Evolutionary conservation across 2,888 invertebrate species (phyloP).

Genomic region (Myathropa florea): DNA sequence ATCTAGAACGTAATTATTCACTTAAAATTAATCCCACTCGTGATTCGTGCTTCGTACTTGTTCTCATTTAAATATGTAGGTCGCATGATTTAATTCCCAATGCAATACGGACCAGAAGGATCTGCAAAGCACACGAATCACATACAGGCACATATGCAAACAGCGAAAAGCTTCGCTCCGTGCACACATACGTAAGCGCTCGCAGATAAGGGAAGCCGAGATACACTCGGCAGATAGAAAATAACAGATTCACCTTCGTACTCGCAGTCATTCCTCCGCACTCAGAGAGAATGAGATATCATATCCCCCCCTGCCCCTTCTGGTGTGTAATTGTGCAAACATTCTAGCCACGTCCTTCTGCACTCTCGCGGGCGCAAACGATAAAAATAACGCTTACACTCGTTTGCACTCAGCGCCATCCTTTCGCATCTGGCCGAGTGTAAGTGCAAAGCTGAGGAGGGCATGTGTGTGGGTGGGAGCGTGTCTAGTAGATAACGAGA

Average conservation of each 20-base stretch:
- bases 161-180: constrained; percentile 36
- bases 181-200: neutral
- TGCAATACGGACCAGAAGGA: constrained; percentile 20
- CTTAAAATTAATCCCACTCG: constrained; percentile 56
- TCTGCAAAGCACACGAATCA: neutral
- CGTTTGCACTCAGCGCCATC: neutral
- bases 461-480: neutral
- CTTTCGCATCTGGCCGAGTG: neutral
- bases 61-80: constrained; percentile 45
- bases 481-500: constrained; percentile 47
- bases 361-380: constrained; percentile 27
- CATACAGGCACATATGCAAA: constrained; percentile 14
- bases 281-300: neutral
- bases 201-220: constrained; percentile 15
- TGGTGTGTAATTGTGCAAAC: constrained; percentile 31
- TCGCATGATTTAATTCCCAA: constrained; percentile 21
- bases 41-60: constrained; percentile 43
- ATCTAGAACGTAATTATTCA: constrained; percentile 52
- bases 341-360: constrained; percentile 38
- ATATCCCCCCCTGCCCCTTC: neutral
- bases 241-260: constrained; percentile 4
- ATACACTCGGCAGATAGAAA: neutral
- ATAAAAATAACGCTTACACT: constrained; percentile 38
- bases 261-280: neutral
- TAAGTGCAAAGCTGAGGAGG: neutral